Evolutionary conservation across 2,113 vertebrate species (phyloP).

Genomic region (Myotis brandtii): DNA sequence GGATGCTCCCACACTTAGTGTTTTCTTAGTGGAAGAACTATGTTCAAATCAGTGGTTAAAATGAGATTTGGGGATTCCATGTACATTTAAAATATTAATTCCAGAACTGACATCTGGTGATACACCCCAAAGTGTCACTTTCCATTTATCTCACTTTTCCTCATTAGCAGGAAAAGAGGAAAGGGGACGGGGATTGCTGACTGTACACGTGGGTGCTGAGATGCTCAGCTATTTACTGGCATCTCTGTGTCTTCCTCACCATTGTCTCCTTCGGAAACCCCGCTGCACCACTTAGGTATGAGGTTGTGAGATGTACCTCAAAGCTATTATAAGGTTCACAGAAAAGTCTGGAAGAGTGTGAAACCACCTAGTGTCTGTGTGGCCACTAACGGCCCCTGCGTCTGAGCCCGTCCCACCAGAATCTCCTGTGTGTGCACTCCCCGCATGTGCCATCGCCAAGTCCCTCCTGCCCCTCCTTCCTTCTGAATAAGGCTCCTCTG

Average conservation of each 20-base stretch:
- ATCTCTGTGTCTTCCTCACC: background rate
- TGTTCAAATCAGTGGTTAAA: conserved; percentile 6
- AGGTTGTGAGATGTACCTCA: accelerated
- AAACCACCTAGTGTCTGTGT: background rate
- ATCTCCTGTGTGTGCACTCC: background rate
- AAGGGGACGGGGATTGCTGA: accelerated
- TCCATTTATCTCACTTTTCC: background rate
- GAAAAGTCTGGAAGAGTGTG: background rate
- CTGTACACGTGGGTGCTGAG: accelerated
- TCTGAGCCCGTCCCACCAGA: background rate
- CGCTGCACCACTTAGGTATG: background rate
- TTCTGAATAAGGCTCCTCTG: background rate
- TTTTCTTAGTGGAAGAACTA: background rate
- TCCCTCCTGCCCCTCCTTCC: background rate
- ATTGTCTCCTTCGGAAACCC: background rate
- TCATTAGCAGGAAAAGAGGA: background rate
- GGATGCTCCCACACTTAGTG: background rate
- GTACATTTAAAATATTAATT: background rate
- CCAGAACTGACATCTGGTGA: background rate
- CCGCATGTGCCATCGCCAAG: accelerated
- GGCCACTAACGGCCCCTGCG: background rate
- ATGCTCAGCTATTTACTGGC: accelerated
- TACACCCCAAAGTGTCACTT: background rate
- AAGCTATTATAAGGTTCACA: accelerated
- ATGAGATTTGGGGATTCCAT: background rate